Base-by-base conservation (phyloP, 2,797 vertebrate species). In the Anguilla marmorata region DNA sequence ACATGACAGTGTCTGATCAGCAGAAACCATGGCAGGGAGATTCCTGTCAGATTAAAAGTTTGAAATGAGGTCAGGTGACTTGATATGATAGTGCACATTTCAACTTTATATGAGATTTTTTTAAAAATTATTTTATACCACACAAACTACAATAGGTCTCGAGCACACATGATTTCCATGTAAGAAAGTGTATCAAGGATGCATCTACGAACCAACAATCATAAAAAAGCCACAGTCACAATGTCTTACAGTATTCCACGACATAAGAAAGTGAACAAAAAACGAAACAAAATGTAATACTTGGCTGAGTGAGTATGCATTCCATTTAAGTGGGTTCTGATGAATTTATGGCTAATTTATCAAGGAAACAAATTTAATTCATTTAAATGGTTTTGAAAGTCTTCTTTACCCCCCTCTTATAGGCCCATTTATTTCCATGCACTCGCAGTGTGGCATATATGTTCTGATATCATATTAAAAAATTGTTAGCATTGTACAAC, bases 1-100 rank as follows among this genome's bases (percentile, higher is more conserved):
- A 90, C 63, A 69, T 69, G n/a, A 27, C 84, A 1, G 9, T 91
- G 91, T 90, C 89, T 90, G 87, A 89, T 91, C 88, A 88, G 33
- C 88, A 86, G 76, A 89, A 19, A 16, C 74, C 86, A 86, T 24
- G 45, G n/a, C 45, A 21, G 58, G 37, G 27, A 54, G 85, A 45
- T 74, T 83, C 27, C 74, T 2, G 24, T 8, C 2, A 9, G 41
- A 48, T 24, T 48, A 50, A 21, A 24, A 16, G 45, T 82, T 5
- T 82, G 45, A 50, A 82, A 33, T 11, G 21, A 82, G 79, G 41
- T 33, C 79, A 24, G 21, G 21, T 82, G 41, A 1, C 79, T 5
- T 74, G 30, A 37, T 74, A 74, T 30, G 12, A 7, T 30, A n/a
- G 27, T 9, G 66, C 12, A 27, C n/a, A 30, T 11, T 6, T 5